Conservation (phyloP, 2,113 vertebrate species). For the Trichomycterus rosablanca region DNA sequence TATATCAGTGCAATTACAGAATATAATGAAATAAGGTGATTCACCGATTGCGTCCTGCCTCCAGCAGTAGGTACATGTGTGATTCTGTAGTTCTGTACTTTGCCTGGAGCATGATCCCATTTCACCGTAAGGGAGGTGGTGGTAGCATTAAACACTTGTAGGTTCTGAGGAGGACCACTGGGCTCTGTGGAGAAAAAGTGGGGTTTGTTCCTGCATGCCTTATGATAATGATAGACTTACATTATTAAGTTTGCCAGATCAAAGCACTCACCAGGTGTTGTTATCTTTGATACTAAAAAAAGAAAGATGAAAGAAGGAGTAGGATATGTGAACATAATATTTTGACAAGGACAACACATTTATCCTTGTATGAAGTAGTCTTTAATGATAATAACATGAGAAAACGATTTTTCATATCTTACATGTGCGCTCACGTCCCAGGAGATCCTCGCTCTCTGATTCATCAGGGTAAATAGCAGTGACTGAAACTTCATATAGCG, state of each 20-base stretch:
- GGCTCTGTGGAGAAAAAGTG: constrained; percentile 63
- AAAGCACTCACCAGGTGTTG: constrained; percentile 74
- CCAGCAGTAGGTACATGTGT: constrained; percentile 79
- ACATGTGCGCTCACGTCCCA: constrained; percentile 86
- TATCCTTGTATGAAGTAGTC: too few relatives aligned
- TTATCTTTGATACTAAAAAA: constrained; percentile 69
- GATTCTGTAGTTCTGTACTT: constrained; percentile 86
- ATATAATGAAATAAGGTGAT: too few relatives aligned
- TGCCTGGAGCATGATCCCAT: constrained; percentile 87
- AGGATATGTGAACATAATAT: constrained; percentile 8
- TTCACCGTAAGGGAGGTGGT: constrained; percentile 84
- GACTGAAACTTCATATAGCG: constrained; percentile 83
- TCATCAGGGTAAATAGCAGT: constrained; percentile 97
- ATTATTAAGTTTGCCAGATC: background rate
- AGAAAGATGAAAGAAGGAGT: constrained; percentile 47
- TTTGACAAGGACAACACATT: background rate
- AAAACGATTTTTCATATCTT: too few relatives aligned
- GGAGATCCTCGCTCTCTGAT: constrained; percentile 89
- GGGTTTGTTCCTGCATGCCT: constrained; percentile 10
- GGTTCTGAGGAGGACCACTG: constrained; percentile 79
- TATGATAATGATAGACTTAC: constrained; percentile 3
- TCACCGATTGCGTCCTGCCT: constrained; percentile 78
- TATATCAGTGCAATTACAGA: too few relatives aligned
- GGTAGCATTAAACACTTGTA: constrained; percentile 92
- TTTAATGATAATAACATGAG: background rate